Evolutionary conservation across 2,113 vertebrate genomes (phyloP).

Genomic region (Pyxicephalus adspersus): DNA sequence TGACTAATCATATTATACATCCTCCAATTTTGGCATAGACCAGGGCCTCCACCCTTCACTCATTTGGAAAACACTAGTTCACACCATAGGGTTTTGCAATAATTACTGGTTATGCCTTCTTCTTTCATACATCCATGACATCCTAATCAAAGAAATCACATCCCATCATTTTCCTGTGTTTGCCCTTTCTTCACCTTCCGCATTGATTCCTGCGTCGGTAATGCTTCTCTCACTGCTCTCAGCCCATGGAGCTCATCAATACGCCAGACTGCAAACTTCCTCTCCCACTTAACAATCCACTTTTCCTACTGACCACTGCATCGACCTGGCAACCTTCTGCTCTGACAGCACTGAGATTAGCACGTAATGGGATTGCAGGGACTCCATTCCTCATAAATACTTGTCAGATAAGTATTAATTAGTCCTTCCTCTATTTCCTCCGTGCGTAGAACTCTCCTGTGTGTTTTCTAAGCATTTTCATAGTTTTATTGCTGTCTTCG

Average conservation of each 20-base stretch:
- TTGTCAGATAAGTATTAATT: constrained; percentile 45
- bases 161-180: constrained; percentile 12
- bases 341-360: neutral
- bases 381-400: constrained; percentile 28
- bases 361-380: constrained; percentile 35
- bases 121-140: constrained; percentile 13
- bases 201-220: constrained; percentile 31
- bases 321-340: constrained; percentile 33
- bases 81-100: neutral
- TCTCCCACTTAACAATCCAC: constrained; percentile 25
- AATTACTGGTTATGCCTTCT: constrained; percentile 56
- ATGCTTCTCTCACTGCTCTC: constrained; percentile 13
- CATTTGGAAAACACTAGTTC: neutral
- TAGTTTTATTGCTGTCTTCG: constrained; percentile 12
- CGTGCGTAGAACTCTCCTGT: constrained; percentile 5
- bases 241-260: constrained; percentile 29
- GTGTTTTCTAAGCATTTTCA: constrained; percentile 39
- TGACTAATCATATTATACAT: neutral
- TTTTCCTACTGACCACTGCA: constrained; percentile 31
- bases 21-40: neutral
- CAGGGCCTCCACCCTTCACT: neutral
- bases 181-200: constrained; percentile 28
- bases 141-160: constrained; percentile 38
- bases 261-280: constrained; percentile 27
- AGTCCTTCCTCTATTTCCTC: neutral